A percentile compares a stretch with the other conserved stretches of the same genome.
Conservation (phyloP, 2,797 vertebrate genomes). For the Thaleichthys pacificus region DNA sequence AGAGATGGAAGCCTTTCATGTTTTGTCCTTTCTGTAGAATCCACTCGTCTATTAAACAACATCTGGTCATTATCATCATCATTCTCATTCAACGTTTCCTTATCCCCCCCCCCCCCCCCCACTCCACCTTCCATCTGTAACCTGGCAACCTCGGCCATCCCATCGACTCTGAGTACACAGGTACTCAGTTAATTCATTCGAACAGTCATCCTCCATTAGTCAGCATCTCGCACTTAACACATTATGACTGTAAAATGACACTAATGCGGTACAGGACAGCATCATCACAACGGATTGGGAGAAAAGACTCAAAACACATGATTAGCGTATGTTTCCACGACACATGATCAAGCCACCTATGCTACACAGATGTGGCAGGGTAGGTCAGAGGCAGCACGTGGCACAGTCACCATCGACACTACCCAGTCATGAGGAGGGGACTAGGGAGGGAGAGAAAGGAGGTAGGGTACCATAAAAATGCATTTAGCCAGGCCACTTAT, state of each 20-base stretch:
- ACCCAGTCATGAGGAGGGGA: too few relatives aligned
- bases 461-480: too few relatives aligned
- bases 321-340: too few relatives aligned
- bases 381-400: too few relatives aligned
- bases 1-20: conserved; percentile 18
- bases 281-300: too few relatives aligned
- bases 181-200: conserved; percentile 38
- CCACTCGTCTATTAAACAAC: conserved; percentile 53
- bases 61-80: conserved; percentile 78
- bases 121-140: conserved; percentile 67
- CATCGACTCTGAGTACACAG: conserved; percentile 79
- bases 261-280: conserved; percentile 66
- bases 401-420: too few relatives aligned
- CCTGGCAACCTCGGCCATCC: conserved; percentile 82
- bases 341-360: too few relatives aligned
- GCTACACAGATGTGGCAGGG: too few relatives aligned
- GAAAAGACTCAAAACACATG: too few relatives aligned
- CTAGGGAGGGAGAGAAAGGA: too few relatives aligned
- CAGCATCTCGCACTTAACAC: conserved; percentile 49
- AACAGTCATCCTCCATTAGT: conserved; percentile 72
- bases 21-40: conserved; percentile 9
- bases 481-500: too few relatives aligned
- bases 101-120: conserved; percentile 67
- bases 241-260: conserved; percentile 57
- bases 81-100: conserved; percentile 58